Conservation (phyloP, 2,888 invertebrate genomes). For the Panopea generosa region DNA sequence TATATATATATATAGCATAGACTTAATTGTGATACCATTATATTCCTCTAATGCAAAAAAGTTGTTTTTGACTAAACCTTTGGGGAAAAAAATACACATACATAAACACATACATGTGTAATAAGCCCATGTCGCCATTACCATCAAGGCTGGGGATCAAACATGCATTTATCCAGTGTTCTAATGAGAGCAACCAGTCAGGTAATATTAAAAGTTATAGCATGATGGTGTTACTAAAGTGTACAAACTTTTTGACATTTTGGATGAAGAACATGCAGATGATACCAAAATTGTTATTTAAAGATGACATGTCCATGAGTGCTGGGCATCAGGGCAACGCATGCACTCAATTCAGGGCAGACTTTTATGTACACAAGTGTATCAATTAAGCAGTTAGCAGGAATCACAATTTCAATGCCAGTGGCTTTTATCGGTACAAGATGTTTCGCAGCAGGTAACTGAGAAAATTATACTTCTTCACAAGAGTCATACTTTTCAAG, state of each 20-base stretch:
- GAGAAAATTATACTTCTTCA: constrained; percentile 20
- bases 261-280: not conserved
- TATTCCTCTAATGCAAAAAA: too few species aligned
- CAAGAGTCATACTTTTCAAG: constrained; percentile 32
- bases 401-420: constrained; percentile 20
- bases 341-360: constrained; percentile 23
- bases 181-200: too few species aligned
- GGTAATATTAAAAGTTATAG: too few species aligned
- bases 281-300: constrained; percentile 7
- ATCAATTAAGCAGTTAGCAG: constrained; percentile 19
- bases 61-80: too few species aligned
- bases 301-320: constrained; percentile 39
- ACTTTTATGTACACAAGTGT: constrained; percentile 38
- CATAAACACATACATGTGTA: too few species aligned
- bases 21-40: too few species aligned
- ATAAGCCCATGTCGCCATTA: too few species aligned
- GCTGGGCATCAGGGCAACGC: constrained; percentile 37
- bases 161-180: too few species aligned
- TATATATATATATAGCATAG: too few species aligned
- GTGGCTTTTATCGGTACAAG: constrained; percentile 27
- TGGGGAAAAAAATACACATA: too few species aligned
- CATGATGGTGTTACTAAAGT: not conserved
- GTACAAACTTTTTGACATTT: too few species aligned
- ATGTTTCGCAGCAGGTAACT: constrained; percentile 37
- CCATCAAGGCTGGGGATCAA: too few species aligned